A percentile compares a stretch with the other conserved stretches of the same genome.
These are phyloP conservation scores for Cataglyphis hispanica DNA, from an alignment of 1,140 invertebrate species.

Conservation along the genomic window DNA sequence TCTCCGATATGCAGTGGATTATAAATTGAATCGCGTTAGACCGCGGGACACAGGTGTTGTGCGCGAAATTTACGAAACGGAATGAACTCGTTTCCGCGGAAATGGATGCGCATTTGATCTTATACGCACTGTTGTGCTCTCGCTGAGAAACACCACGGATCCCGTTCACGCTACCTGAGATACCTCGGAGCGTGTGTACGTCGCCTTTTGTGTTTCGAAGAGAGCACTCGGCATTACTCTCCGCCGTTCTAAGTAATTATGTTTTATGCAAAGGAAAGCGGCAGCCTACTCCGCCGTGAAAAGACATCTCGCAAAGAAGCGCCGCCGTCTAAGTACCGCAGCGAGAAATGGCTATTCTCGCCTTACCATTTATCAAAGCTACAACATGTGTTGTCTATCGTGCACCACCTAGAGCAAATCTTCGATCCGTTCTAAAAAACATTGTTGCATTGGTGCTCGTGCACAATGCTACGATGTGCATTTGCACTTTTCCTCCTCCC, in stretches of 20 bases:
- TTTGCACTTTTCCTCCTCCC: not conserved
- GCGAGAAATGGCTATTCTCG: constrained; percentile 40
- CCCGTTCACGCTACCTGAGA: constrained; percentile 13
- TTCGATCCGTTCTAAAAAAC: constrained; percentile 1
- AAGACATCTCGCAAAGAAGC: constrained; percentile 52
- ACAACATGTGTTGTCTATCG: constrained; percentile 35
- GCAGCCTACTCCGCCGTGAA: constrained; percentile 40
- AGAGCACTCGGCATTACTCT: constrained; percentile 35
- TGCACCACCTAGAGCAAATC: not conserved
- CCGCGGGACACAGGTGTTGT: constrained; percentile 2
- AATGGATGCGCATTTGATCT: constrained; percentile 48
- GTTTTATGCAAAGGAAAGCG: constrained; percentile 58
- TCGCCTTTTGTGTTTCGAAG: constrained; percentile 44
- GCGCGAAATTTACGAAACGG: constrained; percentile 39
- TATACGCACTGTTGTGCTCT: constrained; percentile 28
- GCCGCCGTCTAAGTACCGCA: constrained; percentile 9
- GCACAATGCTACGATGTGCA: not conserved
- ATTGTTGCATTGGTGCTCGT: not conserved
- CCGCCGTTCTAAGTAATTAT: constrained; percentile 48
- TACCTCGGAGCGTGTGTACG: constrained; percentile 33
- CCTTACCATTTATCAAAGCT: constrained; percentile 57
- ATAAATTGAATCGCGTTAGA: not conserved
- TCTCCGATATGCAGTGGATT: constrained; percentile 6
- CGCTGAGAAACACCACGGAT: constrained; percentile 32
- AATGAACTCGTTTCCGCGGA: constrained; percentile 15